Percentiles rank a stretch among this genome's conserved stretches.
phyloP scores from a whole-genome alignment of 2,113 vertebrate species.

The Macaca nemestrina region DNA sequence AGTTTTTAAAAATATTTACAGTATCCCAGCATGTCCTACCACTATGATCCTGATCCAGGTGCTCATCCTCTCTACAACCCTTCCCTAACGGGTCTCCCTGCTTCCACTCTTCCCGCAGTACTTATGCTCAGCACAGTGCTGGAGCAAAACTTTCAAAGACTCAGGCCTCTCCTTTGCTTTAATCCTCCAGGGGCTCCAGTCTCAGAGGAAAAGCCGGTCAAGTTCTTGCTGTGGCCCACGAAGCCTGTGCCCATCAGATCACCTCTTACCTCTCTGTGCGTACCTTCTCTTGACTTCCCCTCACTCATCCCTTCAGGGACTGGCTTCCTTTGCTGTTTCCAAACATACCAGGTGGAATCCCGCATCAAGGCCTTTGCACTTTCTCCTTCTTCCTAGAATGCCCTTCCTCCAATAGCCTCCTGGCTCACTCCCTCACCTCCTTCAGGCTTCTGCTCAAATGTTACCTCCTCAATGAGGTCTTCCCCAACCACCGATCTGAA shows the following conservation, averaged over 20 bases:
- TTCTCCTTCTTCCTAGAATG: background rate
- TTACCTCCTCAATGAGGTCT: background rate
- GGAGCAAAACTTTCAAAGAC: background rate
- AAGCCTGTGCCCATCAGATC: background rate
- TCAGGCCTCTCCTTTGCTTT: background rate
- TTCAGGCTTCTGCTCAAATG: background rate
- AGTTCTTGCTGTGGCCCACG: background rate
- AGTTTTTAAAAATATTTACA: background rate
- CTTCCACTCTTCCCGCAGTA: background rate
- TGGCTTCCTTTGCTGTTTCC: background rate
- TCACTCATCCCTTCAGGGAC: background rate
- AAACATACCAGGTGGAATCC: background rate
- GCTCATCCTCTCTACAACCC: background rate
- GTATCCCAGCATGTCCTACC: background rate
- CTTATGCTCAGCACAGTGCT: background rate
- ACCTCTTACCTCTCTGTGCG: background rate
- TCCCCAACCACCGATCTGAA: no score
- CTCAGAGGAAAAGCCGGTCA: background rate
- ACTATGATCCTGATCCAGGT: background rate
- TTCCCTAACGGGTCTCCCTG: background rate
- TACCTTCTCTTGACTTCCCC: background rate
- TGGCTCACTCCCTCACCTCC: no score
- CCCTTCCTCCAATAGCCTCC: background rate
- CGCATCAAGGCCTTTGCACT: background rate
- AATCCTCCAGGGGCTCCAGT: background rate